Evolutionary conservation across 1,140 invertebrate genomes (phyloP), one percentile per base, ranked within the genome.

Genomic region (Asbolus verrucosus): DNA sequence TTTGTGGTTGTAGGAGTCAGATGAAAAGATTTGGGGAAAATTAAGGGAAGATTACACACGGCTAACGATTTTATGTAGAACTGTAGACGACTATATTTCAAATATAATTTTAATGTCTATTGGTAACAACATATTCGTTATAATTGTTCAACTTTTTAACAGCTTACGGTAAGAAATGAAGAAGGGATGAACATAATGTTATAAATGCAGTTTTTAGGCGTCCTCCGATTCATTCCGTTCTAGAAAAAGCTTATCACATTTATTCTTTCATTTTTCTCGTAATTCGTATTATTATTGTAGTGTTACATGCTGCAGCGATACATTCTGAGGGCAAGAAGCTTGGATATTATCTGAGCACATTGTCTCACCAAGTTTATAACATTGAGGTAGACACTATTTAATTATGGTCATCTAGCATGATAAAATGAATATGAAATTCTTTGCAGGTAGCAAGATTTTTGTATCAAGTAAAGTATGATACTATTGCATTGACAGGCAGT

Each of bases 1-100:
- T 4, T 16, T 43, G 5, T 2, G 16, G 11, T 54, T 73, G 13
- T 60, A 89, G 82, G 79, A 82, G 9, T 81, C 85, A 72, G 79
- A 83, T 4, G 86, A 85, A 43, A 82, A 82, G 67, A 83, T 84
- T 75, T 90, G 87, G 83, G 82, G 84, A n/a, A 83, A 86, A 39
- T 83, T 86, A 6, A 82, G 88, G 33, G 85, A 83, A 73, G 87
- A 89, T 33, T 91, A 89, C 66, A 88, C 88, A 43, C 83, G 84
- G n/a, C 81, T 91, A 14, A 86, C 87, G 5, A 84, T 81, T 4
- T 76, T 92, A 0, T 87, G 89, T 0, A 84, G 86, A 46, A 79
- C 80, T 1, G 80, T 91, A 6, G 89, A 91, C 70, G 74, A 79
- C 1, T 6, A 4, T 6, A 39, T 70, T 13, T 46, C 43, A 5